A percentile compares a stretch with the other conserved stretches of the same genome.
These are phyloP conservation scores for Tokudaia muenninki DNA, from an alignment of 2,797 vertebrate genomes.

Conservation along the genomic window DNA sequence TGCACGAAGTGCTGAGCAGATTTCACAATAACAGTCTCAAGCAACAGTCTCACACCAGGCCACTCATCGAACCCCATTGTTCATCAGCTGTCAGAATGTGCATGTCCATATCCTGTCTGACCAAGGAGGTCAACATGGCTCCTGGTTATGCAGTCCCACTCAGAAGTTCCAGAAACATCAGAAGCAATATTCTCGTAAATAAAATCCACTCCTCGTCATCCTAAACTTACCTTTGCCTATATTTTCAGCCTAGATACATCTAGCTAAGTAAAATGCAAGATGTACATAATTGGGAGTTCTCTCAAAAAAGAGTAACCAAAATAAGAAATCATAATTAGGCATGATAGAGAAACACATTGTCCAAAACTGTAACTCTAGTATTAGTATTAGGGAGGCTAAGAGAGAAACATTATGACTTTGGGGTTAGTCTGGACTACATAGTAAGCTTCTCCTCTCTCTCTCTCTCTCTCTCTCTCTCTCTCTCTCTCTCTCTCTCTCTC, in stretches of 20 bases:
- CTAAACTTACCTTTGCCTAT: not conserved
- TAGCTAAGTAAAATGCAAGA: not conserved
- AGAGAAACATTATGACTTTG: not conserved
- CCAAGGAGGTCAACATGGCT: not conserved
- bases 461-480: not conserved
- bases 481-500: not conserved
- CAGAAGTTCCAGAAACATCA: not conserved
- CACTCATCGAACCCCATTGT: accelerated
- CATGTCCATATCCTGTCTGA: accelerated
- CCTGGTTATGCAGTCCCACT: not conserved
- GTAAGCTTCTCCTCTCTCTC: not conserved
- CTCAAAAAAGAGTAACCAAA: not conserved
- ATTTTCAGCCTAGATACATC: not conserved
- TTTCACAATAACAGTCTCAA: not conserved
- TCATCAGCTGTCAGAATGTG: not conserved
- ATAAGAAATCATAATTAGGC: not conserved
- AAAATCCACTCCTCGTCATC: not conserved
- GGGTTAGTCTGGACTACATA: not conserved
- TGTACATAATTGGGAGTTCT: too few relatives aligned
- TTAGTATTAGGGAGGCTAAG: not conserved
- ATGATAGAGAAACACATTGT: not conserved
- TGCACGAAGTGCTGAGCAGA: not conserved
- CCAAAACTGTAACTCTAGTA: too few relatives aligned
- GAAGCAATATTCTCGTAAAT: not conserved
- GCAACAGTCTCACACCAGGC: not conserved